Evolutionary conservation across 2,797 vertebrate species (phyloP).

Genomic region (Scarus forsteni): DNA sequence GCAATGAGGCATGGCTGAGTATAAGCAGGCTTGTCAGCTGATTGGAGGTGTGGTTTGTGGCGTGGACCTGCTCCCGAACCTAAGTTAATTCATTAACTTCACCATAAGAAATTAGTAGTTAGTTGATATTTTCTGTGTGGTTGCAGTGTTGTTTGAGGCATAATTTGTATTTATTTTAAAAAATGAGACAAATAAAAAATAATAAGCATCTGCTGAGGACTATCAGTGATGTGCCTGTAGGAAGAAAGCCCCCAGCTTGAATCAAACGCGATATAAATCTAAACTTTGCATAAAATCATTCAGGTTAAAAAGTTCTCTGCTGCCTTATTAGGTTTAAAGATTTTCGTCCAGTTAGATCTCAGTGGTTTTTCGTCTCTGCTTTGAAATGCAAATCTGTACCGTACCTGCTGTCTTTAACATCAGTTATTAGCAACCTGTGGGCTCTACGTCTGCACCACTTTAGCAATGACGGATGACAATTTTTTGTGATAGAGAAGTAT

Average conservation of each 20-base stretch:
- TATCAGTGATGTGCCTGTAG: not conserved
- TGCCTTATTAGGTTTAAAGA: not conserved
- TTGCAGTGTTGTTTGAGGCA: not conserved
- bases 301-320: not conserved
- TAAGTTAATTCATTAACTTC: no score
- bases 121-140: not conserved
- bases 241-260: not conserved
- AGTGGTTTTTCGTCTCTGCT: not conserved
- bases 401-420: not conserved
- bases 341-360: not conserved
- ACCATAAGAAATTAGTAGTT: no score
- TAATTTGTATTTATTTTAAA: no score
- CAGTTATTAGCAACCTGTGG: constrained; percentile 17
- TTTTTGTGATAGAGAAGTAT: constrained; percentile 18
- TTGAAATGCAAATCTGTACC: constrained; percentile 1
- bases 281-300: not conserved
- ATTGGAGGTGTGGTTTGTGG: no score
- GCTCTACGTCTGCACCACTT: constrained; percentile 6
- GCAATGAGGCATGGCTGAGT: no score
- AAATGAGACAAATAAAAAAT: not conserved
- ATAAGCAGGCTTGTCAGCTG: no score
- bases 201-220: not conserved
- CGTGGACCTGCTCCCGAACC: no score
- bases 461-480: constrained; percentile 32
- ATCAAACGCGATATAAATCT: not conserved